phyloP scores from a whole-genome alignment of 2,888 invertebrate species.

The Aspidiotus destructor region DNA sequence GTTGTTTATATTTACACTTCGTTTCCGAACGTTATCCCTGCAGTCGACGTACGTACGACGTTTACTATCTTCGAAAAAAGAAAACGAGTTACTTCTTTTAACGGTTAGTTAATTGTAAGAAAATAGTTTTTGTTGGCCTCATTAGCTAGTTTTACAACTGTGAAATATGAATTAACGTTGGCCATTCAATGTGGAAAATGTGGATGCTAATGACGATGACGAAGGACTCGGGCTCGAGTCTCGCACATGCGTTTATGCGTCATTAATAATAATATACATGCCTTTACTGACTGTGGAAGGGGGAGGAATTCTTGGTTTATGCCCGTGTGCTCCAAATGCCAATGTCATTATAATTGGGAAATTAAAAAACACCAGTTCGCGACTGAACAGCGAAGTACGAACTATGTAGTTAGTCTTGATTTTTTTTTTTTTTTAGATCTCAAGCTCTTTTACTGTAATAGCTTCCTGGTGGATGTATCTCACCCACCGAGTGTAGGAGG shows the following conservation, averaged over 20 bases:
- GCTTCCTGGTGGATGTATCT: constrained; percentile 6
- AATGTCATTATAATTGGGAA: constrained; percentile 8
- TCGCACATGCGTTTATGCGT: constrained; percentile 29
- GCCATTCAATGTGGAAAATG: constrained; percentile 7
- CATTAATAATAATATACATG: constrained; percentile 30
- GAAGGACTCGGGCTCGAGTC: constrained; percentile 26
- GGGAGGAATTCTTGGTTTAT: not conserved
- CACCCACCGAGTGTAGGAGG: not conserved
- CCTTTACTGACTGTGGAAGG: constrained; percentile 1
- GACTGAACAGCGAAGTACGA: not conserved
- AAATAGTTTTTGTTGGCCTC: constrained; percentile 32
- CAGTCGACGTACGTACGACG: too few relatives aligned
- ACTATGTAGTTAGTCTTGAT: too few relatives aligned
- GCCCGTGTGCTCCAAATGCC: not conserved
- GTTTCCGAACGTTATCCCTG: too few relatives aligned
- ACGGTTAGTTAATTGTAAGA: constrained; percentile 33
- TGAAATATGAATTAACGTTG: constrained; percentile 32
- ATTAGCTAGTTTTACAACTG: constrained; percentile 33
- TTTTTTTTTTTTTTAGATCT: not conserved
- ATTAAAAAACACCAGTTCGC: constrained; percentile 3
- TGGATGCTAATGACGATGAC: constrained; percentile 30
- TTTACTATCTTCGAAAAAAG: constrained; percentile 7
- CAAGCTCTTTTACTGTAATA: constrained; percentile 1
- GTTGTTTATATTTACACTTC: too few relatives aligned
- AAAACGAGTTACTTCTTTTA: constrained; percentile 31